Conservation (phyloP, 2,113 vertebrate genomes). For the Prunella fulvescens region DNA sequence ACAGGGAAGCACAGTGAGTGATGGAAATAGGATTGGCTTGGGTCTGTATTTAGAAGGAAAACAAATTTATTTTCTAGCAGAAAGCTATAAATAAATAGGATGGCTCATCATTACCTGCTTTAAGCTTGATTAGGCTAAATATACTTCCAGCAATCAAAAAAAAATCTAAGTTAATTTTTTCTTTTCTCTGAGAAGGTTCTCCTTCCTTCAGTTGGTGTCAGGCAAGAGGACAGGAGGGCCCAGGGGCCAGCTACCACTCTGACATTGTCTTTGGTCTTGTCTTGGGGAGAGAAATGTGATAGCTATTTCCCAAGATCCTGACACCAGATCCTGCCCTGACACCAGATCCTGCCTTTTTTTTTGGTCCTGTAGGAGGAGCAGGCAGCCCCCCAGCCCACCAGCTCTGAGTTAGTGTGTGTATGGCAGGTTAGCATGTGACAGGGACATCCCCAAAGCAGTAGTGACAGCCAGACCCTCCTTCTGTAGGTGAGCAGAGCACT, state of each 20-base stretch:
- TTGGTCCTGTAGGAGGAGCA: neutral
- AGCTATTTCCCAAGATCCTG: too few species aligned
- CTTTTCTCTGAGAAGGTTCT: neutral
- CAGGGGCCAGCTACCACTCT: neutral
- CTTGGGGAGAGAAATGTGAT: neutral
- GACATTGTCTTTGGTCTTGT: neutral
- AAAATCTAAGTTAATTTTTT: neutral
- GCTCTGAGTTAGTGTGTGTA: too few species aligned
- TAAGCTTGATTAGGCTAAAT: slow-evolving; percentile 26
- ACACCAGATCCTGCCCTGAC: neutral
- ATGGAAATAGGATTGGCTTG: neutral
- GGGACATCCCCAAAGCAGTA: neutral
- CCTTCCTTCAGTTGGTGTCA: neutral
- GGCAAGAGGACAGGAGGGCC: rapidly evolving
- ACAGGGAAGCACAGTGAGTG: neutral
- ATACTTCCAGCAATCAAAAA: neutral
- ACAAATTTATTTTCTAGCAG: neutral
- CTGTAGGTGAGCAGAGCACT: neutral
- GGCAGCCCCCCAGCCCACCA: neutral
- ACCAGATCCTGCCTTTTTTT: neutral
- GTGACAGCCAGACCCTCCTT: neutral
- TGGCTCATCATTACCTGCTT: neutral
- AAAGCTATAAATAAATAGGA: slow-evolving; percentile 21
- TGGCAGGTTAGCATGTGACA: rapidly evolving
- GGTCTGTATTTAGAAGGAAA: neutral